Conservation (phyloP, 2,113 vertebrate species). For the Merops nubicus region DNA sequence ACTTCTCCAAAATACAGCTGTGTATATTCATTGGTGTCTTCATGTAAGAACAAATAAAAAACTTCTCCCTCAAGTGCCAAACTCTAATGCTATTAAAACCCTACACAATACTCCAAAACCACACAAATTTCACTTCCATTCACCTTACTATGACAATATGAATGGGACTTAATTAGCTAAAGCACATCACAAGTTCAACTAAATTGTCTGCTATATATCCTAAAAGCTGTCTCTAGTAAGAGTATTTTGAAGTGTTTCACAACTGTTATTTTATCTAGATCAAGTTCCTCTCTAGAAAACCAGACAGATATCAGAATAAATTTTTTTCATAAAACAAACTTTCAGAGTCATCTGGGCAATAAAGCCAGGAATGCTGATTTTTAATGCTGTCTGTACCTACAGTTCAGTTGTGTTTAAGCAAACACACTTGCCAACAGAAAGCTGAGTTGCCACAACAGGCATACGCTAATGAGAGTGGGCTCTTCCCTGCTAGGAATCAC, state of each 20-base stretch:
- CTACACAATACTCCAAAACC: background rate
- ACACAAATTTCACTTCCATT: background rate
- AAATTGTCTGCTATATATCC: background rate
- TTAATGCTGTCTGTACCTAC: background rate
- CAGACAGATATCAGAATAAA: background rate
- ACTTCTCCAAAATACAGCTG: background rate
- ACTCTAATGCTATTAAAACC: background rate
- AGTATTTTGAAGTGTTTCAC: background rate
- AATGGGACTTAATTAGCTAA: background rate
- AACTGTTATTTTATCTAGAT: background rate
- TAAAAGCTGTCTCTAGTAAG: background rate
- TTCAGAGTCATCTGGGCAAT: background rate
- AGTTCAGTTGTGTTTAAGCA: background rate
- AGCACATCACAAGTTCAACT: background rate
- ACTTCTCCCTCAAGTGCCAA: background rate
- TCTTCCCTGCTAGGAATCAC: background rate
- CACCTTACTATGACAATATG: background rate
- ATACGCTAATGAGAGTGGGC: background rate
- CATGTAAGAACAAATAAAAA: background rate
- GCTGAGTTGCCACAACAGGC: background rate
- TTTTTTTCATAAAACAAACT: background rate
- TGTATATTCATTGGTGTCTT: background rate
- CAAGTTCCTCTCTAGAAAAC: background rate
- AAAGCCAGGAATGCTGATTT: background rate
- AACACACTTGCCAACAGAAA: background rate